A percentile compares a stretch with the other conserved stretches of the same genome.
Conservation (phyloP, 2,888 invertebrate species). For the Tromatobia lineatoria region DNA sequence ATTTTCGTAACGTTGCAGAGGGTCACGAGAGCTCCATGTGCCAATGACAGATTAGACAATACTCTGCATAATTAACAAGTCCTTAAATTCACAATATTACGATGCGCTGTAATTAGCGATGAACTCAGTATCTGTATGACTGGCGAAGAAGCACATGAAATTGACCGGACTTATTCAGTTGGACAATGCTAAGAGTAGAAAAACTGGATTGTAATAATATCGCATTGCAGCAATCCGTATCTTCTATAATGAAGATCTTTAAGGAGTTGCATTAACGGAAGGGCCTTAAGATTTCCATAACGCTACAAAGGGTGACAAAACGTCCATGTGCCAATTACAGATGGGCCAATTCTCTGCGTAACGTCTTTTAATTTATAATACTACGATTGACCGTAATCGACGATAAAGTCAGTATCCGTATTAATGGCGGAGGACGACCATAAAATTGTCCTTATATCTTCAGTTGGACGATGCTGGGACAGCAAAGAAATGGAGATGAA, state of each 20-base stretch:
- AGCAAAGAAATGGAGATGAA: conserved; percentile 11
- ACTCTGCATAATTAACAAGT: conserved; percentile 45
- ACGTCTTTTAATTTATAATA: conserved; percentile 49
- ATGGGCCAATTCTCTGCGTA: conserved; percentile 39
- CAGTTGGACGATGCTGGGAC: background rate
- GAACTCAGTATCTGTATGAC: background rate
- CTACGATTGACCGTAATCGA: conserved; percentile 19
- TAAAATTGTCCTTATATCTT: conserved; percentile 18
- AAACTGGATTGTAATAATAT: conserved; percentile 1
- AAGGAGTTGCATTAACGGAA: background rate
- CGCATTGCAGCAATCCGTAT: background rate
- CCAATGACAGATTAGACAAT: conserved; percentile 41
- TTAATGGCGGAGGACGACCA: background rate
- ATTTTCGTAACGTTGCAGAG: conserved; percentile 11
- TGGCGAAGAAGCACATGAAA: conserved; percentile 23
- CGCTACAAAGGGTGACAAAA: conserved; percentile 5
- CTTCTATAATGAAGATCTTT: no score
- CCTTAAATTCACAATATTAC: conserved; percentile 45
- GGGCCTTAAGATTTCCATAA: background rate
- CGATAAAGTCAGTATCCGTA: conserved; percentile 3
- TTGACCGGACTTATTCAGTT: conserved; percentile 8
- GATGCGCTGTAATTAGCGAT: conserved; percentile 11
- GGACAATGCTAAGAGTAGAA: background rate
- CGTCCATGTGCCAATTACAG: conserved; percentile 18
- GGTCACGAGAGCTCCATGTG: conserved; percentile 4